These are phyloP conservation scores for Acanthacorydalis orientalis DNA, from an alignment of 2,888 invertebrate genomes.

Conservation along the genomic window DNA sequence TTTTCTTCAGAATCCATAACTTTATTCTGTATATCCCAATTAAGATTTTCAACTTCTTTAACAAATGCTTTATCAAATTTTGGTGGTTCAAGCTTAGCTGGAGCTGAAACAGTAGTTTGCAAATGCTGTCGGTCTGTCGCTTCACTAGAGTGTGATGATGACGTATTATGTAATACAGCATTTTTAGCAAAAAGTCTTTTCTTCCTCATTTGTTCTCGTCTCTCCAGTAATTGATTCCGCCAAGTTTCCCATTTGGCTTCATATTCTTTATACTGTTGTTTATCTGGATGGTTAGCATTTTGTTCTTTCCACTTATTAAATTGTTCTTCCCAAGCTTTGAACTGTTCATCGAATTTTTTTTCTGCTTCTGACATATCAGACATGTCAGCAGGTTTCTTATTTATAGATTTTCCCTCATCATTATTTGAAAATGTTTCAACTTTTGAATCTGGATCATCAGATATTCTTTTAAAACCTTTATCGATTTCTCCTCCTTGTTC, in stretches of 20 bases:
- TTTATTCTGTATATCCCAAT: background rate
- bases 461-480: constrained; percentile 8
- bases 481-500: background rate
- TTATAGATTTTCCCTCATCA: background rate
- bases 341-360: constrained; percentile 73
- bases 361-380: constrained; percentile 43
- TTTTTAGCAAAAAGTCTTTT: constrained; percentile 29
- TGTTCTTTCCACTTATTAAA: constrained; percentile 83
- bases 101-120: constrained; percentile 14
- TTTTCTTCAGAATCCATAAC: background rate
- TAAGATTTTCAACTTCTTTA: background rate
- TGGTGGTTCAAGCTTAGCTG: constrained; percentile 15
- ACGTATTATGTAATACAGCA: constrained; percentile 3
- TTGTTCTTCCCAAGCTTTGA: constrained; percentile 81
- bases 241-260: constrained; percentile 80
- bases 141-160: constrained; percentile 6
- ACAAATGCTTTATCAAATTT: background rate
- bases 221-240: constrained; percentile 57
- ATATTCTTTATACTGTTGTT: constrained; percentile 68
- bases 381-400: background rate
- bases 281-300: constrained; percentile 83
- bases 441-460: constrained; percentile 16
- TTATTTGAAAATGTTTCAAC: background rate
- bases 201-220: constrained; percentile 65
- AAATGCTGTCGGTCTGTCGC: constrained; percentile 3